Conservation (phyloP, 2,113 vertebrate genomes). For the Carollia perspicillata region DNA sequence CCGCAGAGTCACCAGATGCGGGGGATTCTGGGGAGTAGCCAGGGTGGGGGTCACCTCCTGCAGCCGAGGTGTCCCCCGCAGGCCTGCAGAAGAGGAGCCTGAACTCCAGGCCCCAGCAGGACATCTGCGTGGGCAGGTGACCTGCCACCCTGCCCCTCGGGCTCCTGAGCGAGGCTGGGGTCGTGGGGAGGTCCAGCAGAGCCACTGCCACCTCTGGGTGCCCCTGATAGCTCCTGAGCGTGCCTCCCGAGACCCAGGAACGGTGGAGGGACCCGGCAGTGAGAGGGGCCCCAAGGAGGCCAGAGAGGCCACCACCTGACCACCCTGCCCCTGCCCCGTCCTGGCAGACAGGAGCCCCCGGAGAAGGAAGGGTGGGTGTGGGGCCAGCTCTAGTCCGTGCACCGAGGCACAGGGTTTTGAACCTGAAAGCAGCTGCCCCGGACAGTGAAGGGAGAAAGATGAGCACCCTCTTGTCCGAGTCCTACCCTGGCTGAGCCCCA, state of each 20-base stretch:
- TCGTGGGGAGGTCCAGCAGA: neutral
- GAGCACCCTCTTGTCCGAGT: fast-evolving
- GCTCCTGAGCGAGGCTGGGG: neutral
- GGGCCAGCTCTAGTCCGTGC: neutral
- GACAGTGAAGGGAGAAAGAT: neutral
- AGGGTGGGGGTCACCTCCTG: neutral
- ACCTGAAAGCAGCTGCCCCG: neutral
- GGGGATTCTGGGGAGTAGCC: neutral
- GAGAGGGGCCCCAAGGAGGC: neutral
- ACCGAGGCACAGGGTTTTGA: neutral
- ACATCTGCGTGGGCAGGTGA: neutral
- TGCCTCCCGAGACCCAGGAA: neutral
- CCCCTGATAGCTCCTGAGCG: neutral
- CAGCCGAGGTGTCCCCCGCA: neutral
- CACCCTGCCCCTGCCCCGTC: neutral
- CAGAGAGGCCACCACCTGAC: neutral
- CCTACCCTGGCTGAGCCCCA: neutral
- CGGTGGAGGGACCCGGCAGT: too few relatives aligned
- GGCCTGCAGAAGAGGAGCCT: neutral
- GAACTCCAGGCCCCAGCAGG: neutral
- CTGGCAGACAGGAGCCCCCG: neutral
- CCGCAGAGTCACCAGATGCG: neutral
- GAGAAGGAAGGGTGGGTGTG: neutral
- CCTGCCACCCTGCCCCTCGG: neutral
- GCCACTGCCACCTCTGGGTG: too few relatives aligned